Evolutionary conservation across 1,140 invertebrate genomes (phyloP).

Genomic region (Planococcus citri): DNA sequence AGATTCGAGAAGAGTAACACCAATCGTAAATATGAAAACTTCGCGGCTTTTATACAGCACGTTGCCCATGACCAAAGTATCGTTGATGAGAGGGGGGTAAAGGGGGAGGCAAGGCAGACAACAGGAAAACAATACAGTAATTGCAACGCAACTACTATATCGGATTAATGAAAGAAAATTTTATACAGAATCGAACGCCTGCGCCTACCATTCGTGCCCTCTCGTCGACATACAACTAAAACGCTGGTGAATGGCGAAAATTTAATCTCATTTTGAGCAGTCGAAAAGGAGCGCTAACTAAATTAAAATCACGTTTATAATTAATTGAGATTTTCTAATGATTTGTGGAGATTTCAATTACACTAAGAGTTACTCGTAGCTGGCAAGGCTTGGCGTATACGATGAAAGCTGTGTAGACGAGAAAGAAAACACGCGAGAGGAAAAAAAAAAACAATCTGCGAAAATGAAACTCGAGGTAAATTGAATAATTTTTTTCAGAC

Average conservation of each 20-base stretch:
- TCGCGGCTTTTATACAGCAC: background rate
- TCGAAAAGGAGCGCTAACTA: background rate
- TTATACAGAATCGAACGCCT: background rate
- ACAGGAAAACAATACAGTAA: background rate
- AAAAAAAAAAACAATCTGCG: too few relatives aligned
- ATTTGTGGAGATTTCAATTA: background rate
- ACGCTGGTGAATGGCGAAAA: background rate
- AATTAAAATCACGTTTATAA: background rate
- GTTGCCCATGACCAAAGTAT: too few relatives aligned
- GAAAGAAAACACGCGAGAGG: too few relatives aligned
- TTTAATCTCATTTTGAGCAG: background rate
- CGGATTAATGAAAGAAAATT: background rate
- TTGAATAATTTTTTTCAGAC: too few relatives aligned
- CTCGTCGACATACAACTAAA: too few relatives aligned
- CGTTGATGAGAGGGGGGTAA: too few relatives aligned
- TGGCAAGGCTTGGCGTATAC: too few relatives aligned
- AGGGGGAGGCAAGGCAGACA: too few relatives aligned
- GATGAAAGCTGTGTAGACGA: too few relatives aligned
- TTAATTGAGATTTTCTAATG: background rate
- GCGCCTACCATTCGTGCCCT: too few relatives aligned
- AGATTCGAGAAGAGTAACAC: background rate
- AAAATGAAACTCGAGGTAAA: too few relatives aligned
- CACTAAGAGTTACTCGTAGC: too few relatives aligned
- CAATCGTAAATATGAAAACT: slow-evolving; percentile 3
- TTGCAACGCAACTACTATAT: background rate